Conservation (phyloP, 1,140 invertebrate genomes). For the Brachionus sp. region DNA sequence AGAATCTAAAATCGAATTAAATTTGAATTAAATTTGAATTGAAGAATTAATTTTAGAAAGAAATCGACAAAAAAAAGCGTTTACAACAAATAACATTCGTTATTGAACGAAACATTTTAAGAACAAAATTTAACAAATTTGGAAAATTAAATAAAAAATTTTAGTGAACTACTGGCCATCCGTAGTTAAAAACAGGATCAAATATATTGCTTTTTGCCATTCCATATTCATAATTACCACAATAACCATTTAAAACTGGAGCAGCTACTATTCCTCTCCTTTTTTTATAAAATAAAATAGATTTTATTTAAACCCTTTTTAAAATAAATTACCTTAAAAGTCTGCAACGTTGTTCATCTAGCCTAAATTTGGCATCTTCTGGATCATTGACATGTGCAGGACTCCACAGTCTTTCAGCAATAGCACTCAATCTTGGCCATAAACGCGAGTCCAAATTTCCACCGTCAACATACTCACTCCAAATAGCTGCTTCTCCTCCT, state of each 20-base stretch:
- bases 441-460: constrained; percentile 48
- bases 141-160: not conserved
- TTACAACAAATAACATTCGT: not conserved
- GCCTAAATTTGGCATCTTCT: constrained; percentile 46
- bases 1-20: not conserved
- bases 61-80: not conserved
- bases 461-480: constrained; percentile 51
- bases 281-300: constrained; percentile 2
- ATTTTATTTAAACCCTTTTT: not conserved
- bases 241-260: constrained; percentile 55
- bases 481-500: constrained; percentile 57
- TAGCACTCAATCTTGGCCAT: constrained; percentile 49
- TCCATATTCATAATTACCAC: constrained; percentile 55
- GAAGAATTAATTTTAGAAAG: not conserved
- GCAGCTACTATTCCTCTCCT: constrained; percentile 54
- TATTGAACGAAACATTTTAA: not conserved
- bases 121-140: not conserved
- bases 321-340: constrained; percentile 66
- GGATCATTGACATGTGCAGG: constrained; percentile 45
- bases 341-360: constrained; percentile 76
- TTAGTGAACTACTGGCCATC: constrained; percentile 15
- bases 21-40: not conserved
- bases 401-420: constrained; percentile 52
- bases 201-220: constrained; percentile 42
- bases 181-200: constrained; percentile 42